Conservation (phyloP, 2,113 vertebrate genomes). For the Salminus brasiliensis region DNA sequence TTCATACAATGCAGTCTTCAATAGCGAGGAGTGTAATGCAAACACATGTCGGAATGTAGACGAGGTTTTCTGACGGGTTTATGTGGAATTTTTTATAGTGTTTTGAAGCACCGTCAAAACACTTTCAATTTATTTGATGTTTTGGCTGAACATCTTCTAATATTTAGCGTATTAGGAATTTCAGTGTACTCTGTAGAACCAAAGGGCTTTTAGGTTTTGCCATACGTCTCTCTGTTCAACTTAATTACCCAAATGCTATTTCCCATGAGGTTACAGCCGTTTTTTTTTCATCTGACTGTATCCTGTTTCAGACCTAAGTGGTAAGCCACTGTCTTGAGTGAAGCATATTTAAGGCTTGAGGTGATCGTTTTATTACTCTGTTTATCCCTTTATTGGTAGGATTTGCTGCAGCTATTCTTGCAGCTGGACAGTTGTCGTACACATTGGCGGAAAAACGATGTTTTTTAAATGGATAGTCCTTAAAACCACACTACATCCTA, state of each 20-base stretch:
- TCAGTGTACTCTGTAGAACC: background rate
- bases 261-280: slow-evolving; percentile 17
- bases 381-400: slow-evolving; percentile 49
- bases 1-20: too few species aligned
- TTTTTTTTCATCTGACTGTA: slow-evolving; percentile 23
- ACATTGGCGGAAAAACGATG: background rate
- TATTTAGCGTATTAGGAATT: background rate
- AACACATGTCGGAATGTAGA: background rate
- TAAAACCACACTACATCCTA: background rate
- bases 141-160: background rate
- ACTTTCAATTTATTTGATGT: background rate
- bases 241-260: background rate
- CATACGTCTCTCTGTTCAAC: slow-evolving; percentile 2
- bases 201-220: background rate
- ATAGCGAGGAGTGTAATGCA: background rate
- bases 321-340: slow-evolving; percentile 59
- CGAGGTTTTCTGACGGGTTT: background rate
- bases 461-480: background rate
- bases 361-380: slow-evolving; percentile 48
- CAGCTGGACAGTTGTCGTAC: slow-evolving; percentile 34
- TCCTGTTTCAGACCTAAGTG: slow-evolving; percentile 44
- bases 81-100: background rate
- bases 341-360: slow-evolving; percentile 51
- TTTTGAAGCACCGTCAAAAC: background rate
- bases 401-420: slow-evolving; percentile 43